Base-by-base conservation (phyloP, 2,113 vertebrate species). In the Beaufortia kweichowensis region DNA sequence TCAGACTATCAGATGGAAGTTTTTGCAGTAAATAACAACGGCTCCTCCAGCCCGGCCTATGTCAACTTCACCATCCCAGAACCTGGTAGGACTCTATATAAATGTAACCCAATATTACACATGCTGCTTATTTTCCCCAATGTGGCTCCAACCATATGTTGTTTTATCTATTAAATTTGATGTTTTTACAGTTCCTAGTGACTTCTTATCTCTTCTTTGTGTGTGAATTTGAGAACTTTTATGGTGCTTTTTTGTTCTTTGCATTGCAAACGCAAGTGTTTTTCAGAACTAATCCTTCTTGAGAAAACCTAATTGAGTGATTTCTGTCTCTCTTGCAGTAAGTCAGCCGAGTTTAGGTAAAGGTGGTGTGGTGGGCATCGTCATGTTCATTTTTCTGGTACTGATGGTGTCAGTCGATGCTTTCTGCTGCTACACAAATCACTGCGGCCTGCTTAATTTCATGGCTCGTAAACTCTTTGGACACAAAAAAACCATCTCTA, bases 401-500 rank as follows among this genome's bases (percentile, higher is more conserved):
- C 74, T 93, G 10, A 84, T 94, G 79, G 41, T 93, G 9, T 86
- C 81, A 0, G 88, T 94, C 4, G 93, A 94, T 41, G 89, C 86
- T 55, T 88, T 89, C 66, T 94, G 93, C 75, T 94, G 91, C 84
- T 92, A 91, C 50, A 91, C 82, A 67, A 92, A 92, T 21, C 89
- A 68, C 62, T 91, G 92, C 2, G 93, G 93, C 12, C 82, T 94
- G 33, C 86, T 94, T 61, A 93, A 92, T 88, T 86, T 84, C 69
- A 80, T 94, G 5, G 81, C 87, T 0, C 86, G 82, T 7, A 92
- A 91, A 57, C 11, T 94, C 17, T 89, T 92, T 77, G 90, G 91
- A 4, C 84, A 86, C 31, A 88, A 88, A 24, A 26, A 84, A n/a
- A 82, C 91, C 4, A 86, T 84, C 11, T 59, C 87, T 21, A 92